Conservation (phyloP, 2,113 vertebrate species). For the Prinia subflava region DNA sequence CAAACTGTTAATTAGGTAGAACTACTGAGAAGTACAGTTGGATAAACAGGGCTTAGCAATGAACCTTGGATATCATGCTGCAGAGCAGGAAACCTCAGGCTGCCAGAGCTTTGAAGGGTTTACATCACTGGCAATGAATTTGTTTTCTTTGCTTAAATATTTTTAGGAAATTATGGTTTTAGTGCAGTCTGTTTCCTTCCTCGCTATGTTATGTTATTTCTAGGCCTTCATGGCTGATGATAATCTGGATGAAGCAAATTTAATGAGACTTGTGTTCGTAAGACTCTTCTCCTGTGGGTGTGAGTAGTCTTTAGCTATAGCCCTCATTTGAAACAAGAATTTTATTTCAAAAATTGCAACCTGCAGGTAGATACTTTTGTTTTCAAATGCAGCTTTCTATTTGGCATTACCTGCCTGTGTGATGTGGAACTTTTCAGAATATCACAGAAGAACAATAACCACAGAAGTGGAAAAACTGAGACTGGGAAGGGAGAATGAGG, state of each 20-base stretch:
- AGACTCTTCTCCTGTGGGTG: neutral
- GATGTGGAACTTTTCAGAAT: neutral
- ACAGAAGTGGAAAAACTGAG: neutral
- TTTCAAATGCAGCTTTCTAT: neutral
- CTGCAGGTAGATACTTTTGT: neutral
- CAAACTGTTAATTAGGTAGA: conserved; percentile 48
- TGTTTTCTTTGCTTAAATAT: conserved; percentile 10
- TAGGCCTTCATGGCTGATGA: neutral
- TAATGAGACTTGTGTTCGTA: neutral
- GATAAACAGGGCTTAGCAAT: conserved; percentile 24
- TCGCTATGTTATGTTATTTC: neutral
- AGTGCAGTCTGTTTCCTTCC: neutral
- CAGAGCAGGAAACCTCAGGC: neutral
- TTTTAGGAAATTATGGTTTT: neutral
- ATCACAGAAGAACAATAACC: neutral
- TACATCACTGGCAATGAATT: neutral
- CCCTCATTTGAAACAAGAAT: neutral
- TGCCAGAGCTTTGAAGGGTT: neutral
- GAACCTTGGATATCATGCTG: neutral
- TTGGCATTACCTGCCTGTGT: neutral
- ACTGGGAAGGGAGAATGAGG: neutral
- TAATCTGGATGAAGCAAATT: neutral
- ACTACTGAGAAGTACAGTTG: conserved; percentile 20
- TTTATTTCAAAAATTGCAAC: neutral
- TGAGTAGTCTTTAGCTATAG: neutral